Conservation (phyloP, 2,797 vertebrate genomes). For the Pangasius krempfi region DNA sequence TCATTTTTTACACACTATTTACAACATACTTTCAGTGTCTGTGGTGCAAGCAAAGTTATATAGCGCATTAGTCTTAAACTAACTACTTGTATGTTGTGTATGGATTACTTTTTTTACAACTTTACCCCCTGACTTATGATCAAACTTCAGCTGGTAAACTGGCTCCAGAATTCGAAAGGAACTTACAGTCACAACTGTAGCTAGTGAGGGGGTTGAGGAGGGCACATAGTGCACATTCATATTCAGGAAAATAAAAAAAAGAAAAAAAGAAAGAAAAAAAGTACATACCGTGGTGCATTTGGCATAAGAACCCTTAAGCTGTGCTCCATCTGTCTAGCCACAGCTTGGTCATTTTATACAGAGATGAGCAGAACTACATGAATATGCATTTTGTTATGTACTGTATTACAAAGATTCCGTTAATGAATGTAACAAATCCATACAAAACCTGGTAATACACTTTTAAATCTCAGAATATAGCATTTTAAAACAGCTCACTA, state of each 20-base stretch:
- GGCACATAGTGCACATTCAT: not conserved
- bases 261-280: not conserved
- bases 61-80: not conserved
- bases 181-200: not conserved
- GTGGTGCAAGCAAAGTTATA: not conserved
- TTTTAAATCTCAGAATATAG: not conserved
- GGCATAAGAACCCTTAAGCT: constrained; percentile 21
- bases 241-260: not conserved
- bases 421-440: constrained; percentile 15
- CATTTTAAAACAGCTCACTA: not conserved
- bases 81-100: not conserved
- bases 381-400: constrained; percentile 32
- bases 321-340: constrained; percentile 33
- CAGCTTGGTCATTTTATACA: constrained; percentile 24
- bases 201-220: not conserved
- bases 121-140: not conserved
- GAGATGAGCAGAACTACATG: constrained; percentile 27
- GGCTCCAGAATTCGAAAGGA: not conserved
- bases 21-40: not conserved
- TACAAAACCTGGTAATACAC: not conserved
- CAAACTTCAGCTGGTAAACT: not conserved
- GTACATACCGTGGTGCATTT: constrained; percentile 10
- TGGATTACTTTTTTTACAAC: too few relatives aligned
- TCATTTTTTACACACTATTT: not conserved
- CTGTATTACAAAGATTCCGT: not conserved